phyloP scores from a whole-genome alignment of 1,140 invertebrate genomes.

The Diachasma alloeum region DNA sequence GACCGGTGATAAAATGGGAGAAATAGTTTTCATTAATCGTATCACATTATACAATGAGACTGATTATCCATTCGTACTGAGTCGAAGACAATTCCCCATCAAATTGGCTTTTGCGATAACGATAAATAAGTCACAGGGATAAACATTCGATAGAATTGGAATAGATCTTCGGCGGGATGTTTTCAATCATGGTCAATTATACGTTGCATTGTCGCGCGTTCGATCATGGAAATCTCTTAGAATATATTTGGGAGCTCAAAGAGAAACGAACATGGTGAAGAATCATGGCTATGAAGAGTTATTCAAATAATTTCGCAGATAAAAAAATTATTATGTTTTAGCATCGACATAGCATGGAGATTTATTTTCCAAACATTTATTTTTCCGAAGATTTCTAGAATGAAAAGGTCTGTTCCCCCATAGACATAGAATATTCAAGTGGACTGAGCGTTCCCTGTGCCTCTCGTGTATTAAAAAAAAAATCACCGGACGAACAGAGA shows the following conservation, averaged over 20 bases:
- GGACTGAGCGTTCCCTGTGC: no score
- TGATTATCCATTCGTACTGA: slow-evolving; percentile 20
- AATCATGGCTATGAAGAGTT: neutral
- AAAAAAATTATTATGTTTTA: no score
- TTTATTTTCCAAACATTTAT: no score
- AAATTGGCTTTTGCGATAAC: slow-evolving; percentile 65
- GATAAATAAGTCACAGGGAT: slow-evolving; percentile 42
- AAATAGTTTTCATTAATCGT: slow-evolving; percentile 28
- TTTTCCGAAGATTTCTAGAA: no score
- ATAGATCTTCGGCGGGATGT: slow-evolving; percentile 43
- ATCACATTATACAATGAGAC: slow-evolving; percentile 23
- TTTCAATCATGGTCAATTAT: slow-evolving; percentile 46
- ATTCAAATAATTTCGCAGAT: neutral
- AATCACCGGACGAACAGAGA: no score
- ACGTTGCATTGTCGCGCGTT: slow-evolving; percentile 43
- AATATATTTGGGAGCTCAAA: neutral
- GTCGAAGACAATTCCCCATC: slow-evolving; percentile 38
- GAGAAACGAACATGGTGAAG: neutral
- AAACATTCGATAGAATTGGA: slow-evolving; percentile 42
- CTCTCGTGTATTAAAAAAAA: no score
- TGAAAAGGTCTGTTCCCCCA: no score
- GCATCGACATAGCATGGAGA: no score
- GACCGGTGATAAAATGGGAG: slow-evolving; percentile 31
- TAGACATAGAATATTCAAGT: no score
- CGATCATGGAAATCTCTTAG: slow-evolving; percentile 2